Evolutionary conservation across 2,797 vertebrate genomes (phyloP).

Genomic region (Syndactyla subalaris): DNA sequence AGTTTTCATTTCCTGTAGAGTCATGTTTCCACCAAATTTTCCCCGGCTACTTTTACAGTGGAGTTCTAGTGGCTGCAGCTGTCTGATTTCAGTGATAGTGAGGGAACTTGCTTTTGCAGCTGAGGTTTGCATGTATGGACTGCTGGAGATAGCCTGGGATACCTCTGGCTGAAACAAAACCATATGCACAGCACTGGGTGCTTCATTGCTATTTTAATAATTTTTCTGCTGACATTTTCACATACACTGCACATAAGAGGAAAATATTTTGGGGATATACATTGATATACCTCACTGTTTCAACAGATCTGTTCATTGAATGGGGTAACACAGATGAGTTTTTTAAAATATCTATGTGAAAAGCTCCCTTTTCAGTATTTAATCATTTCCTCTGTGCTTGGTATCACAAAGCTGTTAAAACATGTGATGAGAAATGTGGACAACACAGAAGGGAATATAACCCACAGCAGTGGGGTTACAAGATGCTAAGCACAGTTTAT

Average conservation of each 20-base stretch:
- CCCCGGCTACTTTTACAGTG: background rate
- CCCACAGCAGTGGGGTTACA: background rate
- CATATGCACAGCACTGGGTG: background rate
- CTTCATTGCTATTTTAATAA: background rate
- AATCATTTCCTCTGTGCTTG: background rate
- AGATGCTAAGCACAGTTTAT: background rate
- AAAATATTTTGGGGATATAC: background rate
- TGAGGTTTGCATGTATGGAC: background rate
- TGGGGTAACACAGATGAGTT: background rate
- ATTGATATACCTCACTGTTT: background rate
- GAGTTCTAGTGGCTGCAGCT: background rate
- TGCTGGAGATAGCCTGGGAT: background rate
- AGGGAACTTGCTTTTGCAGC: background rate
- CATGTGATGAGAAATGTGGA: fast-evolving
- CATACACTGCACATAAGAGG: background rate
- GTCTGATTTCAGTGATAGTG: background rate
- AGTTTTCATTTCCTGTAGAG: background rate
- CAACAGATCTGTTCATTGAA: background rate
- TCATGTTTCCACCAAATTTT: background rate
- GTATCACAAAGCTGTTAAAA: background rate
- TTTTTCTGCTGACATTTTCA: background rate
- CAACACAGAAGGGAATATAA: background rate
- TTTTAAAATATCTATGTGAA: background rate
- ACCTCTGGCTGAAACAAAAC: background rate
- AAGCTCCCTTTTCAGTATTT: background rate